Base-by-base conservation (phyloP, 2,888 invertebrate genomes). In the Arge pagana region DNA sequence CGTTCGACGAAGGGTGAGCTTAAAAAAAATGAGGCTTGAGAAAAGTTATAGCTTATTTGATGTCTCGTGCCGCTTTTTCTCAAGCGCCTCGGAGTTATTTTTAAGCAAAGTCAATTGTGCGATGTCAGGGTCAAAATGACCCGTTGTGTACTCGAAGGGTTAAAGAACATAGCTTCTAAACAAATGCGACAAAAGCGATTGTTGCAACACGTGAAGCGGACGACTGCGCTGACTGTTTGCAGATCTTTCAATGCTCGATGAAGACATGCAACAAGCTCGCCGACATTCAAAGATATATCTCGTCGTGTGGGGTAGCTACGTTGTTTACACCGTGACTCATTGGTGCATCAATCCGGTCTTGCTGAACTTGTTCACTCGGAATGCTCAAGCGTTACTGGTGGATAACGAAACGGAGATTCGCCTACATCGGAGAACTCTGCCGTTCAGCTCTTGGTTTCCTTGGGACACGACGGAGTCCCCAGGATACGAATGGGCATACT, bases 271-370 rank as follows among this genome's bases (percentile, higher is more conserved):
- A 3, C 26, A 8, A 1, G 52, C 53, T 3, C 51, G 53, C 19
- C 40, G 41, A 11, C 50, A 48, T 31, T 59, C 55, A 42, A 23
- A 52, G 8, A 40, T 26, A 5, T 67, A 62, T 16, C n/a, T 56
- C 3, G 53, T 53, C 19, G 48, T 51, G 2, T 67, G 66, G 64
- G 18, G 52, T 3, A 45, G 41, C 16, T 10, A 60, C 11, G 57
- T 56, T 19, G 26, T 58, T 16, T 62, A 58, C n/a, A 66, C 65
- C 1, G 42, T 59, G 18, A 6, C 56, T 4, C 65, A 67, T 43
- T 67, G 66, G 63, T 62, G 64, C 39, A 30, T 52, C 11, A 62
- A 64, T 58, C 62, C 67, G 11, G 26, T 64, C 4, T 24, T 63
- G 16, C 51, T 56, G 19, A 57, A 60, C 16, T 37, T 10, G 28